Base-by-base conservation (phyloP, 2,797 vertebrate genomes). In the Dendrocincla fuliginosa region DNA sequence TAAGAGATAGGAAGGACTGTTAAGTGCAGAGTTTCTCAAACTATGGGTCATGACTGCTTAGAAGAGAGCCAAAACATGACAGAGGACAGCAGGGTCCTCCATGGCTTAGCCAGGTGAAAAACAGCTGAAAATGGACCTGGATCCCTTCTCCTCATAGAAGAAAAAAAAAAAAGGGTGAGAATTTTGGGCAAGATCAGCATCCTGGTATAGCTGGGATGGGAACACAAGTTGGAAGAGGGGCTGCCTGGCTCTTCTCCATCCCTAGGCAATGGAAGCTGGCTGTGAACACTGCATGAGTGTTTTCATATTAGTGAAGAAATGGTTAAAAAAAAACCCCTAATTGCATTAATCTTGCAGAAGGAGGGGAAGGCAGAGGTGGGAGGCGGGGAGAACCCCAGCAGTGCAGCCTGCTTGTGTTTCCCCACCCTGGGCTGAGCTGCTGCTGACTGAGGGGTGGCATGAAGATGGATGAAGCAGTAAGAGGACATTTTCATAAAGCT, bases 1-100 rank as follows among this genome's bases (percentile, higher is more conserved):
- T 60, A 57, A 53, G 84, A 91, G 87, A 95, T 69, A 91, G 85
- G 84, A 86, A 95, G 73, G 76, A 65, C 68, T 42, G 27, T 59
- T 89, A 80, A 92, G 56, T 57, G 91, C 64, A 83, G 71, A 67
- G 30, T 96, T 95, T 95, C 95, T 93, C 84, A 81, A 94, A 69
- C 61, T 61, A 2, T 35, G 60, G 91, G 91, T 96, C 82, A 18
- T 50, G 89, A 92, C 71, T 18, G 0, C 68, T 83, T 64, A 41
- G 52, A 67, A 70, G 49, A 83, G 60, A 95, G 87, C 84, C 89
- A 95, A 90, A 60, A 93, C 1, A 1, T 92, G 84, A 91, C 71
- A 92, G 81, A 91, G 81, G 89, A 83, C 68, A 87, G 60, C 0
- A 0, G 84, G 81, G 64, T 70, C 59, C 84, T 93, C 74, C 47